These are phyloP conservation scores for Littorina saxatilis DNA, from an alignment of 1,140 invertebrate genomes.

Conservation along the genomic window DNA sequence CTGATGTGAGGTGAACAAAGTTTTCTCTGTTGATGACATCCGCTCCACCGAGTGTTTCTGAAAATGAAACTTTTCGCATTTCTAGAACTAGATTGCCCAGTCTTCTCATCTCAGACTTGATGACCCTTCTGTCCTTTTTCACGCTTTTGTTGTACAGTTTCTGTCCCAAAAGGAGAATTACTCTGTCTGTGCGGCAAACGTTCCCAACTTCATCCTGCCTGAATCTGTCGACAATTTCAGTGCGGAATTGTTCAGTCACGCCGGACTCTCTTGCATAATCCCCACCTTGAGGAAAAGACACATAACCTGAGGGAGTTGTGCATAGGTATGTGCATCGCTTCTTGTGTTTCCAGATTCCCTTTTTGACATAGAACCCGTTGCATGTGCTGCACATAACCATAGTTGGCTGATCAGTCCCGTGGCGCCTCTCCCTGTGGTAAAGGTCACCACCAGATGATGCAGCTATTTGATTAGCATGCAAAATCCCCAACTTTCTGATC, in stretches of 20 bases:
- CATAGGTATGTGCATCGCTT: too few species aligned
- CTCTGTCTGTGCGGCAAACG: background rate
- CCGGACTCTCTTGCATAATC: too few species aligned
- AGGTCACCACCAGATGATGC: too few species aligned
- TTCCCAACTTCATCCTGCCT: background rate
- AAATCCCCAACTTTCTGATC: too few species aligned
- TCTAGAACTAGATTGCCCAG: slow-evolving; percentile 15
- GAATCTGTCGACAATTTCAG: background rate
- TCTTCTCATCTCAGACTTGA: slow-evolving; percentile 24
- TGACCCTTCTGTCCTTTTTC: slow-evolving; percentile 1
- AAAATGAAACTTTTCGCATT: slow-evolving; percentile 5
- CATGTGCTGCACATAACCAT: too few species aligned
- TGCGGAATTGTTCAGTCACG: background rate
- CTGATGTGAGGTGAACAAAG: background rate
- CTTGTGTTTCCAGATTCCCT: too few species aligned
- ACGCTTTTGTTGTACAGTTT: background rate
- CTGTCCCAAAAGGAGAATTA: background rate
- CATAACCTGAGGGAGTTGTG: too few species aligned
- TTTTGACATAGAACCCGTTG: too few species aligned
- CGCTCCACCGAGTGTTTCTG: background rate
- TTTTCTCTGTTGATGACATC: slow-evolving; percentile 2
- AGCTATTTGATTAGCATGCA: too few species aligned
- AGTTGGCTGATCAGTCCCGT: too few species aligned
- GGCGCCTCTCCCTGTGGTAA: too few species aligned
- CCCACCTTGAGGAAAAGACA: too few species aligned